These are phyloP conservation scores for Drosophila kambysellisi DNA, from an alignment of 2,888 invertebrate species.

Conservation along the genomic window DNA sequence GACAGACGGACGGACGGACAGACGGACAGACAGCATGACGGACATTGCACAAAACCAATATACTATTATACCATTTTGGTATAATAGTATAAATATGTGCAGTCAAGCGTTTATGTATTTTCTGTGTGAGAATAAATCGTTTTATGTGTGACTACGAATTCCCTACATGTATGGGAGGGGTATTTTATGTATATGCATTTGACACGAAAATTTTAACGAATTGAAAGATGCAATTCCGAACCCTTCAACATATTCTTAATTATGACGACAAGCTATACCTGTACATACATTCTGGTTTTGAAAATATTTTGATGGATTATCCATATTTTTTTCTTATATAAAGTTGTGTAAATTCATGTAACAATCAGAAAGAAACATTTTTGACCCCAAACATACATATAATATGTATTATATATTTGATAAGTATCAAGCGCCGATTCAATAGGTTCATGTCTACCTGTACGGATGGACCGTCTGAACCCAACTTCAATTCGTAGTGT, in stretches of 20 bases:
- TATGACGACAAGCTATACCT: not conserved
- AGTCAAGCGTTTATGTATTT: not conserved
- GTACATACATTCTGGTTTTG: not conserved
- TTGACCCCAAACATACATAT: not conserved
- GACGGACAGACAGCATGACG: too few species aligned
- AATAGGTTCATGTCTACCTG: not conserved
- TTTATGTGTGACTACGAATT: not conserved
- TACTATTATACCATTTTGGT: too few species aligned
- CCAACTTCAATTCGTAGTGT: not conserved
- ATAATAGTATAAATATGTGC: too few species aligned
- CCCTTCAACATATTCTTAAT: not conserved
- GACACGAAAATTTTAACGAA: not conserved
- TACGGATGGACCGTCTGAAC: not conserved
- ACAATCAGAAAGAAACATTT: not conserved
- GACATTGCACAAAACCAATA: too few species aligned
- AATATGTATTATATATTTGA: not conserved
- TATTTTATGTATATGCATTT: not conserved
- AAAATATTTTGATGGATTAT: not conserved
- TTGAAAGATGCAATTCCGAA: not conserved
- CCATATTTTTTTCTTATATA: not conserved
- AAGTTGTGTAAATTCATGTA: not conserved
- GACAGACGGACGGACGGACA: too few species aligned
- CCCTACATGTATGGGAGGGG: not conserved
- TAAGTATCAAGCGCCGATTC: not conserved
- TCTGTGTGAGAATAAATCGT: constrained; percentile 1